Percentiles rank a stretch among this genome's conserved stretches.
These are phyloP conservation scores for Ellobium chinense DNA, from an alignment of 2,888 invertebrate genomes.

Conservation along the genomic window DNA sequence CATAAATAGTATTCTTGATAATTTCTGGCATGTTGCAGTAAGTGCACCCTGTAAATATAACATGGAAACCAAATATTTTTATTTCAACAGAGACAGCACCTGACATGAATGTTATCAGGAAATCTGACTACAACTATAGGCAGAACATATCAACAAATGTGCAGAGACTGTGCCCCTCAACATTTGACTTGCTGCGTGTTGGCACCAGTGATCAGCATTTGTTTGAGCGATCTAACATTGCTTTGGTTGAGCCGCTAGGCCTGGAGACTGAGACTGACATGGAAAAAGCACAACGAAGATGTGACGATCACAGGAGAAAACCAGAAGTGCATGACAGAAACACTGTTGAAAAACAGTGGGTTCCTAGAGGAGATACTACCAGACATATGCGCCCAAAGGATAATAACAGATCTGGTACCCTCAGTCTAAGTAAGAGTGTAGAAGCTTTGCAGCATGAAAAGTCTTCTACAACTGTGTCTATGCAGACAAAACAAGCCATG, in stretches of 20 bases:
- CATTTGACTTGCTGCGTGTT: constrained; percentile 54
- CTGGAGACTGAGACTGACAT: neutral
- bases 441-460: too few species aligned
- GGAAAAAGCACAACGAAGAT: neutral
- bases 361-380: neutral
- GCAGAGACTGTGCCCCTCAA: constrained; percentile 54
- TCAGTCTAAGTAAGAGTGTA: too few species aligned
- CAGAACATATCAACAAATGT: constrained; percentile 55
- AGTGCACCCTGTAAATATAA: too few species aligned
- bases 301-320: neutral
- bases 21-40: too few species aligned
- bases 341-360: neutral
- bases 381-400: neutral
- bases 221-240: neutral
- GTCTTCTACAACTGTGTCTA: too few species aligned
- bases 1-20: too few species aligned
- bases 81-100: constrained; percentile 24
- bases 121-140: constrained; percentile 39
- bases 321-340: neutral
- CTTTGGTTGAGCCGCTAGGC: constrained; percentile 4
- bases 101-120: constrained; percentile 29
- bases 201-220: constrained; percentile 51
- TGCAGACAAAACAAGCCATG: too few species aligned
- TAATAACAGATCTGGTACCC: too few species aligned
- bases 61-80: neutral